A percentile compares a stretch with the other conserved stretches of the same genome.
These are phyloP conservation scores for Chaitophorus viminalis DNA, from an alignment of 2,888 invertebrate species.

Conservation along the genomic window DNA sequence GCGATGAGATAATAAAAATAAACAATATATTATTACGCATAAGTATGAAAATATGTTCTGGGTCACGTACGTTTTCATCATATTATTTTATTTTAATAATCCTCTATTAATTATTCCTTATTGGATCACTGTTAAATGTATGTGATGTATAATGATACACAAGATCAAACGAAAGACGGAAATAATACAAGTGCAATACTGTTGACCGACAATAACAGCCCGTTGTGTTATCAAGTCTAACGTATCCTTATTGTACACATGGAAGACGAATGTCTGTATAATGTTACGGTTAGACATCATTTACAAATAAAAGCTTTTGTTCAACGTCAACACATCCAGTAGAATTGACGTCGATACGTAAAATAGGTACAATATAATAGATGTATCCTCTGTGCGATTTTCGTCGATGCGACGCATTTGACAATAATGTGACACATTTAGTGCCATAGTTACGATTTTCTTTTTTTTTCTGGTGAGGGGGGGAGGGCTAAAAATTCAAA, in stretches of 20 bases:
- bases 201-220: not conserved
- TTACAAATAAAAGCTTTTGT: not conserved
- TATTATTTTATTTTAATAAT: not conserved
- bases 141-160: too few relatives aligned
- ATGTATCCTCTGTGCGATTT: not conserved
- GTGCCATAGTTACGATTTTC: too few relatives aligned
- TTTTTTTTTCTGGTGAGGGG: too few relatives aligned
- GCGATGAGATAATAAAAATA: too few relatives aligned
- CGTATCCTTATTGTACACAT: not conserved
- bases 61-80: not conserved
- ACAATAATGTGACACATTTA: not conserved
- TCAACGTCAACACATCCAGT: not conserved
- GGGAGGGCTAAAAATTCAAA: too few relatives aligned
- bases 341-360: not conserved
- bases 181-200: not conserved
- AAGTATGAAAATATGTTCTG: not conserved
- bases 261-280: not conserved
- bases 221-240: not conserved
- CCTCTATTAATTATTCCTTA: too few relatives aligned
- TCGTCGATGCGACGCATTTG: not conserved
- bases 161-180: not conserved
- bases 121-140: too few relatives aligned
- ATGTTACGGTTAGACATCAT: not conserved
- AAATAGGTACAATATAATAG: not conserved
- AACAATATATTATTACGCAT: too few relatives aligned